Base-by-base conservation (phyloP, 2,113 vertebrate species). In the Callorhinus ursinus region DNA sequence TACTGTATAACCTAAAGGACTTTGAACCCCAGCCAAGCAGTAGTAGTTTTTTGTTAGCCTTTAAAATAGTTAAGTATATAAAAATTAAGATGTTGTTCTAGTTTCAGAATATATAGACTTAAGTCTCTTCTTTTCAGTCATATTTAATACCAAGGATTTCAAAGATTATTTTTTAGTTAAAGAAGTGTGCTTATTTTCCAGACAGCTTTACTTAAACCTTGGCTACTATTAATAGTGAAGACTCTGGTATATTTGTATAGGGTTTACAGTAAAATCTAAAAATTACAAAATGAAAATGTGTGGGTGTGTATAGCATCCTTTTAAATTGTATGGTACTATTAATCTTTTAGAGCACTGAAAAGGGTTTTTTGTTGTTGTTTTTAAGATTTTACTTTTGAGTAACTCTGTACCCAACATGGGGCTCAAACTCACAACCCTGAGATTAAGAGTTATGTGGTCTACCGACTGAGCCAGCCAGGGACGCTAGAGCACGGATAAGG, bases 101-200 rank as follows among this genome's bases (percentile, higher is more conserved):
- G 46, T 46, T 53, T 93, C 31, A 90, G 61, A 81, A 81, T 92
- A 10, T n/a, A 61, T 57, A 82, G 42, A 79, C 36, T 77, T 71
- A 76, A 83, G 15, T 84, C 57, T 55, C 21, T 81, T 80, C 39
- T 93, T 76, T 87, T 88, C 63, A 86, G 7, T 96, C n/a, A 33
- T 93, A 42, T 88, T 97, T 76, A 93, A 79, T 91, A 67, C 15
- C 71, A 46, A 77, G 93, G 26, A 88, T 49, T 36, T 95, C n/a
- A 69, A 76, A 81, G 33, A 63, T 42, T 49, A 79, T 85, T 95
- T 93, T 96, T 97, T 61, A 57, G 28, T 79, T 94, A 79, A 94
- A 88, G 31, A 94, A 82, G 11, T 55, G 33, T 95, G 11, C 22
- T 95, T 96, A 53, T 51, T 96, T 26, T 93, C 61, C 15, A 80